Evolutionary conservation across 2,888 invertebrate species (phyloP), one percentile per base, ranked within the genome.

Genomic region (Argynnis bischoffii): DNA sequence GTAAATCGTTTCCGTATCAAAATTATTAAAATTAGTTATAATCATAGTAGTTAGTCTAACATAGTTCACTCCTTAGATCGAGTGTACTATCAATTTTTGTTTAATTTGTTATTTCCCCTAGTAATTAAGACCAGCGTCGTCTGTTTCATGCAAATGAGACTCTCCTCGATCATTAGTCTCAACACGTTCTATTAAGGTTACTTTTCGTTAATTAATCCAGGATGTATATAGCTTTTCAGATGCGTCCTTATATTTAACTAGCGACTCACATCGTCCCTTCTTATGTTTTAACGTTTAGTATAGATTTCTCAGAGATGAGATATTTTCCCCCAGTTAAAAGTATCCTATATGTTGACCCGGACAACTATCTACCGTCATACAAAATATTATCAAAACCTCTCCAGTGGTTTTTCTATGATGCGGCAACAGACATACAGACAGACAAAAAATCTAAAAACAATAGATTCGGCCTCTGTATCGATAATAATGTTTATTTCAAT

Each of bases 121-220:
- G 90, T 91, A 90, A 91, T 91, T 90, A 92, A 91, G 89, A 87
- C 80, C 83, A 83, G 80, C 75, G 77, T 81, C 84, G 86, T 82
- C 85, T 91, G 91, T 92, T 92, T 83, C 82, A 92, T 92, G 92
- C 90, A 91, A 92, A 92, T 92, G 90, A 92, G 87, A 78, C 83
- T 85, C 88, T 88, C 88, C 88, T 79, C 86, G 88, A 92, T 91
- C 91, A 92, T 92, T 92, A 92, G 91, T 86, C 84, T 72, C 82
- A 84, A 89, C 90, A 88, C 85, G 89, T 86, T 83, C 85, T 87
- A 88, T 85, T 86, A 85, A 89, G 83, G 85, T 82, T 87, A 88
- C 85, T 89, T 91, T 91, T 90, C 83, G 86, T 90, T 92, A 92
- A 92, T 92, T 90, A 90, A 85, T 85, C 86, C 82, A 77, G 77